Base-by-base conservation (phyloP, 2,113 vertebrate species). In the Sander vitreus region DNA sequence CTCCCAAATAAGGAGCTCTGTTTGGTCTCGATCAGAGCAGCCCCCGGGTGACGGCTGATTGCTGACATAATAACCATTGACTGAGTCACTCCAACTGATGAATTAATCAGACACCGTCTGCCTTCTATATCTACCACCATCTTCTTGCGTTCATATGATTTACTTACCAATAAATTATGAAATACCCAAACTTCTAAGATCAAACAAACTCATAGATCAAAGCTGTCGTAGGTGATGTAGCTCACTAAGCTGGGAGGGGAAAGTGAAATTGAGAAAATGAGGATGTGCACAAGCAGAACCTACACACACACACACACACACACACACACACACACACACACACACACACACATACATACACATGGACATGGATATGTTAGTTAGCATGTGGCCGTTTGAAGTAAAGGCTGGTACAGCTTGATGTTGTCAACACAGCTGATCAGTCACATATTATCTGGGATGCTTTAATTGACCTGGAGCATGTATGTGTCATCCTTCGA, bases 201-300 rank as follows among this genome's bases (percentile, higher is more conserved):
- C 84, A 90, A 86, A 85, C 66, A 76, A 85, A 79, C 50, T 76
- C 58, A 9, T 74, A 66, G 79, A 90, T 89, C 86, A 86, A 88
- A 91, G 82, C 74, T 85, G 81, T 70, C 55, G 14, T 25, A 71
- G 83, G 83, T 70, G 75, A 80, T 86, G 76, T 74, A 58, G 65
- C 73, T 82, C 14, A 6, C 68, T 73, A 43, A 66, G 69, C 71
- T 74, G 62, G 65, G 68, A 80, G 74, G 78, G 73, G 65, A 69
- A 36, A 67, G 57, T 67, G 51, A 85, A 77, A 66, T 57, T 66
- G 60, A 51, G 65, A 67, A 80, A 73, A 70, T 11, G 72, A 58
- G 59, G 53, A 66, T 25, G 27, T 50, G 54, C 68, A 62, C 18
- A 55, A 60, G 77, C 79, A 64, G 69, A 78, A 59, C 27, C 48